These are phyloP conservation scores for Saccostrea echinata DNA, from an alignment of 1,140 invertebrate genomes.

Conservation along the genomic window DNA sequence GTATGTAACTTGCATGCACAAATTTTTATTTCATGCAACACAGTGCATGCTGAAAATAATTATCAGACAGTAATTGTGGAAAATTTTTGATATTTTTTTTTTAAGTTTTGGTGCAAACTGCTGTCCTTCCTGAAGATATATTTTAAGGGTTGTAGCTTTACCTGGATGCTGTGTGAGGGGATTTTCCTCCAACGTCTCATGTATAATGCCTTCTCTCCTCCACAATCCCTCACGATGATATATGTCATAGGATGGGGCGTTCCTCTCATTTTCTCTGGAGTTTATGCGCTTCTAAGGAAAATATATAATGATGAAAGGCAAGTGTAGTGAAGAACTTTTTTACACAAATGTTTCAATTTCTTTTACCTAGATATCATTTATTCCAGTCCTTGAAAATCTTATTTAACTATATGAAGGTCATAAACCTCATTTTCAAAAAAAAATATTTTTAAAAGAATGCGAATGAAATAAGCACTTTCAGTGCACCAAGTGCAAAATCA, in stretches of 20 bases:
- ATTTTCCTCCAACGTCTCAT: slow-evolving; percentile 83
- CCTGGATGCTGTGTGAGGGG: slow-evolving; percentile 83
- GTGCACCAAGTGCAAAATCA: no score
- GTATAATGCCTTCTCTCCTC: slow-evolving; percentile 82
- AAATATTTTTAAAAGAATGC: no score
- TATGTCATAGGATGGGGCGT: slow-evolving; percentile 82
- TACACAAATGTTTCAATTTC: no score
- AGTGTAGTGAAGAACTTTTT: not conserved
- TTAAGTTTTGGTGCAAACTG: slow-evolving; percentile 74
- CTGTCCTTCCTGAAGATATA: slow-evolving; percentile 75
- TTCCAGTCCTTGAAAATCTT: no score
- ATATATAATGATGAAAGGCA: slow-evolving; percentile 41
- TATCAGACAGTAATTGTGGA: no score
- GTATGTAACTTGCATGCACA: no score
- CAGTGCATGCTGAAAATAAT: no score
- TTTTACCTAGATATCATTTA: no score
- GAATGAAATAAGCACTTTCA: no score
- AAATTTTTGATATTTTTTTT: not conserved
- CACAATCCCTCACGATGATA: slow-evolving; percentile 80
- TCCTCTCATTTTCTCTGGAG: slow-evolving; percentile 34
- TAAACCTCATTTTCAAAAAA: no score
- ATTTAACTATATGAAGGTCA: no score
- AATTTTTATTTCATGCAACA: no score
- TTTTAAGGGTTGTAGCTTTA: slow-evolving; percentile 74
- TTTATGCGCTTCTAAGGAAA: slow-evolving; percentile 34